A percentile compares a stretch with the other conserved stretches of the same genome.
Conservation (phyloP, 2,113 vertebrate species). For the Verasper variegatus region DNA sequence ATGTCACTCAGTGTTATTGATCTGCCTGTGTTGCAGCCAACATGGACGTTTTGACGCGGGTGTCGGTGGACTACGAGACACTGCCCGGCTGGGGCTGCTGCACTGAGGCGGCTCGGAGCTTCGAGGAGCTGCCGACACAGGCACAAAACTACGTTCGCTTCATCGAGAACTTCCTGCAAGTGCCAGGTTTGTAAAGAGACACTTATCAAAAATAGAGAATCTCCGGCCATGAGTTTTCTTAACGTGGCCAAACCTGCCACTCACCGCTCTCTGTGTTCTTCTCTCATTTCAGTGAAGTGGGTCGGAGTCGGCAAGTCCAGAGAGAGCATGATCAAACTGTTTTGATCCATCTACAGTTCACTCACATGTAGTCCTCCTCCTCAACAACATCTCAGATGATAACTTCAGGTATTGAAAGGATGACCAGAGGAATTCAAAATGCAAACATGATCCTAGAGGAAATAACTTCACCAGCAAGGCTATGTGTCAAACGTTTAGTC, state of each 20-base stretch:
- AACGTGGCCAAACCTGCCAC: constrained; percentile 26
- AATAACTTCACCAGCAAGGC: constrained; percentile 61
- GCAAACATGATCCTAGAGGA: constrained; percentile 13
- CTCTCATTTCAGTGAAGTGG: constrained; percentile 83
- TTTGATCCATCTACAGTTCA: constrained; percentile 55
- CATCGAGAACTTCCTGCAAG: constrained; percentile 83
- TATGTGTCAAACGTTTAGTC: constrained; percentile 16
- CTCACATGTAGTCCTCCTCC: background rate
- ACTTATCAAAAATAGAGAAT: constrained; percentile 6
- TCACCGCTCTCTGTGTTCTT: background rate
- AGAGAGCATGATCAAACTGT: constrained; percentile 85
- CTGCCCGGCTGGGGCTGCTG: constrained; percentile 83
- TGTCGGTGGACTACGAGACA: constrained; percentile 81
- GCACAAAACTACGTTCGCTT: constrained; percentile 83
- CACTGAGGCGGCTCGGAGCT: constrained; percentile 79
- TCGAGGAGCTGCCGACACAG: constrained; percentile 78
- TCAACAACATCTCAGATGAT: constrained; percentile 11
- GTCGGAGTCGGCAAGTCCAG: constrained; percentile 85
- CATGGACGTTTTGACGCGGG: constrained; percentile 83
- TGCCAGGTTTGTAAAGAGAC: constrained; percentile 79
- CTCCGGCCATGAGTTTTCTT: background rate
- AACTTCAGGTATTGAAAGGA: constrained; percentile 41
- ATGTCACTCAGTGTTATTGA: background rate
- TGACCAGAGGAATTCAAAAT: constrained; percentile 42
- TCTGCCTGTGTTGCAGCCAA: constrained; percentile 73